phyloP scores from a whole-genome alignment of 37 sponge, comb jelly and placozoan species.

The Diacarnus erythraeanus region DNA sequence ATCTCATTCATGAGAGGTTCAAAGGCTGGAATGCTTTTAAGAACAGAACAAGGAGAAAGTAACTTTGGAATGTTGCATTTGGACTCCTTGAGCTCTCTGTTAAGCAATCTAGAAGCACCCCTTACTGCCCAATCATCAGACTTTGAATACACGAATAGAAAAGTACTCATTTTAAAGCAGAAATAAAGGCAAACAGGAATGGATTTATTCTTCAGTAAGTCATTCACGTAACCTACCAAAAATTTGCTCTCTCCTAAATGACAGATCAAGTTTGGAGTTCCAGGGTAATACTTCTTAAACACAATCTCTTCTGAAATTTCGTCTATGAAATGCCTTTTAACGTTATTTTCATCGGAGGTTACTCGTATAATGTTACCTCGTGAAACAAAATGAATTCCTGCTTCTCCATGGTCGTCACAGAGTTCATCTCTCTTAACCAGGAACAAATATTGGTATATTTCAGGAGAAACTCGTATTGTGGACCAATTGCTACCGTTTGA shows the following conservation, averaged over 20 bases:
- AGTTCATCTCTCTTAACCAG: neutral
- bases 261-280: neutral
- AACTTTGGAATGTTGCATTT: neutral
- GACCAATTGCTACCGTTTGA: neutral
- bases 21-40: neutral
- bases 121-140: neutral
- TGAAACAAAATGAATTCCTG: neutral
- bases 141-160: neutral
- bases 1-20: neutral
- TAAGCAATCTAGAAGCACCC: neutral
- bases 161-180: neutral
- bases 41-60: neutral
- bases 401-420: neutral
- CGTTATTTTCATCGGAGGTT: neutral
- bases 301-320: neutral
- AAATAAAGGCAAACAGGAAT: neutral
- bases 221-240: neutral
- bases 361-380: neutral
- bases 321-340: neutral
- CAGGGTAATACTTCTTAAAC: neutral
- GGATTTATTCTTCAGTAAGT: neutral
- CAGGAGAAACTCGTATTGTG: neutral
- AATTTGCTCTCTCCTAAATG: neutral
- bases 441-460: neutral
- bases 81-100: neutral